Evolutionary conservation across 2,797 vertebrate genomes (phyloP), one percentile per base, ranked within the genome.

Genomic region (Lutjanus campechanus): DNA sequence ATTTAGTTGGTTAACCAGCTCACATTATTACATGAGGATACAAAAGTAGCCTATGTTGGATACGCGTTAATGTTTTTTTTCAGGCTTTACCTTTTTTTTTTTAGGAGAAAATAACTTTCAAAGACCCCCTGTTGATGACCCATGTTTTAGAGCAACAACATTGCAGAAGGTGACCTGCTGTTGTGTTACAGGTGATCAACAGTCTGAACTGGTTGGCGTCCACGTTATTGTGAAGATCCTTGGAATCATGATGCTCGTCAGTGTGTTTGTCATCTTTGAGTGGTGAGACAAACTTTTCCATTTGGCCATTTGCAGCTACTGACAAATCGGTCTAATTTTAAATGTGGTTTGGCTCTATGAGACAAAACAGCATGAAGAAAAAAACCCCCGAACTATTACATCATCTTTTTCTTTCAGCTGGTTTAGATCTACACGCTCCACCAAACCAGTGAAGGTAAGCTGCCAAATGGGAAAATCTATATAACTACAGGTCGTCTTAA

Each of bases 381-480:
- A 61, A 44, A 3, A 8, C 12, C 29, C 29, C 29, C 2, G 5
- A 36, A 25, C 4, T 6, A 46, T 1, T 46, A 10, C 41, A 7
- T 41, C 13, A 22, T 58, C 25, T 54, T 70, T 77, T 55, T 44
- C 56, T 73, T 72, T 51, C 63, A 88, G 86, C 9, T 85, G 83
- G 70, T 59, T 81, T 11, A 54, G 55, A 53, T 53, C 7, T 15
- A 81, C 22, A 78, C 2, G 0, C 56, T 46, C 17, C 25, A 41
- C 53, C 25, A 74, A 69, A 66, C 41, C 63, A 36, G 7, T 6
- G 19, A 20, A 79, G 67, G 81, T 55, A 70, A 77, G 41, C 22
- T 36, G 5, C 17, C 12, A 43, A 19, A 15, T 62, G 12, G 13
- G 60, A 11, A 61, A 19, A n/a, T 1, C 1, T 40, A 25, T 25